These are phyloP conservation scores for Prochilodus magdalenae DNA, from an alignment of 2,113 vertebrate species.

Conservation along the genomic window DNA sequence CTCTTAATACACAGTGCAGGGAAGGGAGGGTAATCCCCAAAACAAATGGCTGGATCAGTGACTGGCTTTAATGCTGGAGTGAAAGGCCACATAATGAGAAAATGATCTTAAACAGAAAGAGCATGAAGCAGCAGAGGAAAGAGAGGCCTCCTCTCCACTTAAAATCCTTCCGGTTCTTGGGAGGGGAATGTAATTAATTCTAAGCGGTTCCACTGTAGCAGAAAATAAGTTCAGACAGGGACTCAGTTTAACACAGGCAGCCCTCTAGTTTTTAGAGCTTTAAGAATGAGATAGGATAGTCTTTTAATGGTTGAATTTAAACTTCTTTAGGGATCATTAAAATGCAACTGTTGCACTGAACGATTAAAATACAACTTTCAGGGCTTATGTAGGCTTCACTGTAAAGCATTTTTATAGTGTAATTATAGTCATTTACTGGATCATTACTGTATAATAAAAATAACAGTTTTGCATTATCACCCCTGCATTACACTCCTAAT, in stretches of 20 bases:
- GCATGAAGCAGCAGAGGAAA: constrained; percentile 4
- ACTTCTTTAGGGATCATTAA: too few relatives aligned
- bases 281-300: neutral
- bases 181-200: constrained; percentile 19
- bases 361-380: too few relatives aligned
- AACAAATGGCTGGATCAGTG: constrained; percentile 14
- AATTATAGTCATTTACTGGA: too few relatives aligned
- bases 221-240: constrained; percentile 24
- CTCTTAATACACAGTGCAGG: neutral
- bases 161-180: constrained; percentile 10
- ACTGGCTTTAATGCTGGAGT: constrained; percentile 4
- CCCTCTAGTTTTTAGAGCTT: neutral
- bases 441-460: too few relatives aligned
- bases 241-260: neutral
- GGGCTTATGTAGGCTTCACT: too few relatives aligned
- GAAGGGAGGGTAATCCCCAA: neutral
- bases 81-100: constrained; percentile 24
- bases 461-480: too few relatives aligned
- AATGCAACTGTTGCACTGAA: too few relatives aligned
- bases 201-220: constrained; percentile 23
- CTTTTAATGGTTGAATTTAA: too few relatives aligned
- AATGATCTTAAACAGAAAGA: constrained; percentile 12
- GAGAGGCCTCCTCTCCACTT: neutral
- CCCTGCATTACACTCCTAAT: too few relatives aligned
- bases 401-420: too few relatives aligned